Evolutionary conservation across 2,888 invertebrate genomes (phyloP).

Genomic region (Blera fallax): DNA sequence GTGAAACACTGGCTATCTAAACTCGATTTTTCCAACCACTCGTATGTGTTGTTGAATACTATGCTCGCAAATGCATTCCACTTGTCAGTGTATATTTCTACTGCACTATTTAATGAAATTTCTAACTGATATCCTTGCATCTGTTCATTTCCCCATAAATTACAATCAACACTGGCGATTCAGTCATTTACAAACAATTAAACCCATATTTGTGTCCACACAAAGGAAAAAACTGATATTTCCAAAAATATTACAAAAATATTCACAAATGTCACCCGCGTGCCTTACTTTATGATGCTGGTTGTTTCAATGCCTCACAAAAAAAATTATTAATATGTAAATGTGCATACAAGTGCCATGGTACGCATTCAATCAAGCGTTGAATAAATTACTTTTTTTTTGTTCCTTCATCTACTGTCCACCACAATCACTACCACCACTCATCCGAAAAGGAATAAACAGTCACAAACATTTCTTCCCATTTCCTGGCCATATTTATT

Average conservation of each 20-base stretch:
- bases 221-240: conserved; percentile 7
- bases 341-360: conserved; percentile 60
- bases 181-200: conserved; percentile 68
- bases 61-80: no score
- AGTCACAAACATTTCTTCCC: neutral
- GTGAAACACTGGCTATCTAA: no score
- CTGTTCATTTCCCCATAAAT: conserved; percentile 60
- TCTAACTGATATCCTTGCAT: conserved; percentile 29
- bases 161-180: conserved; percentile 42
- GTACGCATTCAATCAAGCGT: conserved; percentile 66
- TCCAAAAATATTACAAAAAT: conserved; percentile 31
- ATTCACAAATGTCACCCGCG: conserved; percentile 59
- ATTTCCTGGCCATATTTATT: conserved; percentile 62
- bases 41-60: no score
- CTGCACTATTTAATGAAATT: neutral
- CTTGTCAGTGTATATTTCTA: no score
- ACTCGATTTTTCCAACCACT: no score
- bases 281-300: conserved; percentile 57
- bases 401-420: conserved; percentile 39
- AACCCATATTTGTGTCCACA: conserved; percentile 46
- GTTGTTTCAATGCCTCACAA: conserved; percentile 5
- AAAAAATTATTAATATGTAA: conserved; percentile 48
- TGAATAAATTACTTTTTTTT: conserved; percentile 54
- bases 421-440: conserved; percentile 22
- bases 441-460: conserved; percentile 1